Base-by-base conservation (phyloP, 2,888 invertebrate genomes). In the Phaedon cochleariae region DNA sequence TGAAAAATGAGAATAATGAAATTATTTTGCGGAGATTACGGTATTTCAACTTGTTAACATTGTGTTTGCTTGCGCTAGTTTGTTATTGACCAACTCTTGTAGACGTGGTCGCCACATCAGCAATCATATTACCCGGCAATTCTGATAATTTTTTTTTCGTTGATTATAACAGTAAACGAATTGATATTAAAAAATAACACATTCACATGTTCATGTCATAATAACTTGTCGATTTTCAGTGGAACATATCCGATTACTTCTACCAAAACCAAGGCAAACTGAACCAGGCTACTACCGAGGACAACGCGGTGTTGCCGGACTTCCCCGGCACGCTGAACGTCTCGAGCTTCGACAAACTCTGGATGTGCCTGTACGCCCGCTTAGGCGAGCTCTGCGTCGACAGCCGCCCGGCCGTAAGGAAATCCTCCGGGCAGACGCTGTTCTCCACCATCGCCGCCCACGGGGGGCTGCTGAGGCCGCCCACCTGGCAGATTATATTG, bases 221-320 rank as follows among this genome's bases (percentile, higher is more conserved):
- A n/a, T n/a, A n/a, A n/a, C n/a, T n/a, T n/a, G n/a, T n/a, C n/a
- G n/a, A 65, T 86, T 87, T 31, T 85, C 65, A 97, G 96, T 98
- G 98, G 98, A 98, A 98, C 82, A 97, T 98, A 77, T 96, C 97
- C 0, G 98, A 98, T 85, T 97, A 96, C 82, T 92, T 98, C 77
- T 96, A 93, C 85, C 97, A 97, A 88, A 97, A 97, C 83, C 93
- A 95, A 78, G 93, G 94, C 73, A 93, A 93, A 83, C 84, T 95
- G 51, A 90, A 90, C 76, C 88, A 88, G 61, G 91, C 92, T 18
- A 85, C 94, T 67, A 88, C 90, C 29, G 90, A 89, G 74, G 94
- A 95, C 78, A 85, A 87, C 7, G 87, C 90, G n/a, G 90, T 93
- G 31, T 89, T 93, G 73, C 94, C 94, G 1, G 94, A 94, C 79